Base-by-base conservation (phyloP, 2,888 invertebrate genomes). In the Clunio marinus region DNA sequence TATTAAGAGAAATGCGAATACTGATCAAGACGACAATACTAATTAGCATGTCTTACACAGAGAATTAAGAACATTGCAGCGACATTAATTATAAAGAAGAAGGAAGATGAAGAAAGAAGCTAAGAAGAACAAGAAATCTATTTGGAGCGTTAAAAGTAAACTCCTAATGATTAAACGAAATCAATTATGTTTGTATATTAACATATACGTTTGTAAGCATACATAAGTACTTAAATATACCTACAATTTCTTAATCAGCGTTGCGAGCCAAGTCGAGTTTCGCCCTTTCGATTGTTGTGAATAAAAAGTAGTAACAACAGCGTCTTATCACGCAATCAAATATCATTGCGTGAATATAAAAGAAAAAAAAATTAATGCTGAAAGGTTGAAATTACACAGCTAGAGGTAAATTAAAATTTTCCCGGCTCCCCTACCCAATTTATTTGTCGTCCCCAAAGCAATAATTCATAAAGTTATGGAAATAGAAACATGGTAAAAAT, bases 391-490 rank as follows among this genome's bases (percentile, higher is more conserved):
- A 25, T 24, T 27, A 57, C 8, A 15, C 57, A 20, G 57, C 57
- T 25, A 57, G 57, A 24, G 57, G 27, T 57, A 20, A 57, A 57
- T 57, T n/a, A 57, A 32, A 27, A 27, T 25, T 27, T 24, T 57
- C 27, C 10, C 32, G 7, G 25, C 4, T 27, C 27, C 15, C 57
- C 27, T 3, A 3, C 25, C 57, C 7, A 57, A 27, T 57, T 57
- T 27, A 57, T 57, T 27, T 57, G 25, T 25, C 57, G 57, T 57
- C 57, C 57, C 57, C 57, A 45, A 63, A 63, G 63, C 63, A 63
- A 63, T 63, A 63, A 63, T 45, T 63, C 63, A 63, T 24, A 37
- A 63, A 37, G 63, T 63, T 63, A 63, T 45, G 27, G 41, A 51
- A 51, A n/a, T 25, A 27, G n/a, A 46, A 63, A 46, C 63, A 41